Base-by-base conservation (phyloP, 92 coral and sea anemone genomes). In the Paramuricea clavata region DNA sequence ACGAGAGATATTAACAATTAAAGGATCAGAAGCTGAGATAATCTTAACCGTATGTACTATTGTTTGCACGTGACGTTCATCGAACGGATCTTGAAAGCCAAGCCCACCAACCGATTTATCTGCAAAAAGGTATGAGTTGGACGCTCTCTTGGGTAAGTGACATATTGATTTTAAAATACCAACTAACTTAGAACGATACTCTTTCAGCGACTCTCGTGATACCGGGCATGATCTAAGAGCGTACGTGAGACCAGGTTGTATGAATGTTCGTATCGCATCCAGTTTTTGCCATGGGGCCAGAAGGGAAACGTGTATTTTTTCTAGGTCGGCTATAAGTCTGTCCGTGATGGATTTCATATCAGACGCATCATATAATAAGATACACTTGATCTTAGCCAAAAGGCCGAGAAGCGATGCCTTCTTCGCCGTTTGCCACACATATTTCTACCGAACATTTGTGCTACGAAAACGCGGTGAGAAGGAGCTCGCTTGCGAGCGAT, bases 341-440 rank as follows among this genome's bases (percentile, higher is more conserved):
- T 68, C 11, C 0, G 74, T 30, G 7, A 68, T 68, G 7, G 4
- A 6, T 19, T 32, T 13, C 34, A 68, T 25, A 8, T 68, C 74
- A 4, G 74, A 1, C 7, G 42, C 21, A 32, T 25, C 22, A 28
- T 30, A 30, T 68, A 47, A 6, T 57, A 57, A 57, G n/a, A n/a
- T 89, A 91, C 93, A 90, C 93, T 91, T 91, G 93, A 91, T 91
- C 93, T 91, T 91, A 90, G 93, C 93, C 93, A 86, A 90, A 90
- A 90, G 93, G 93, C 93, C 90, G 93, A 90, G 93, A 86, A 90
- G 93, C 93, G 90, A 90, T 85, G 17, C 52, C 52, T 47, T 47
- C n/a, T n/a, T n/a, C n/a, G n/a, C n/a, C n/a, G n/a, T n/a, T n/a
- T n/a, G n/a, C n/a, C n/a, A n/a, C n/a, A n/a, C n/a, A n/a, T n/a